A percentile compares a stretch with the other conserved stretches of the same genome.
Evolutionary conservation across 2,113 vertebrate species (phyloP).

Genomic region (Oncorhynchus kisutch): DNA sequence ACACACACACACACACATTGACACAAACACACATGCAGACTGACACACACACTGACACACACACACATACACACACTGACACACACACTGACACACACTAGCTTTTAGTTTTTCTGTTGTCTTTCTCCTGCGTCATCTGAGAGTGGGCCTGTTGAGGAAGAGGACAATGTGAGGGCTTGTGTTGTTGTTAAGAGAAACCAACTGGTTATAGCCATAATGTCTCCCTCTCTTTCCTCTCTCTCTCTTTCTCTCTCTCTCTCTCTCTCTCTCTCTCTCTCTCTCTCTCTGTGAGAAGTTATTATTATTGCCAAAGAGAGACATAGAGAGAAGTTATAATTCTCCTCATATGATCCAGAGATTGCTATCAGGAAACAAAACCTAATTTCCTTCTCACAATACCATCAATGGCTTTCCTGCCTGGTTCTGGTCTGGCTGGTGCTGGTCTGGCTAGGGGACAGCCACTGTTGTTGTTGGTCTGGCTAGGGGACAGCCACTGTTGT

Average conservation of each 20-base stretch:
- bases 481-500: too few relatives aligned
- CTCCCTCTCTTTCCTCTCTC: not conserved
- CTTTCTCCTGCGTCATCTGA: conserved; percentile 15
- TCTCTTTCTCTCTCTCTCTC: not conserved
- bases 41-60: too few relatives aligned
- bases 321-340: conserved; percentile 38
- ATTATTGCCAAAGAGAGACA: not conserved
- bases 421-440: conserved; percentile 28
- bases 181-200: too few relatives aligned
- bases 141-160: too few relatives aligned
- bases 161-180: too few relatives aligned
- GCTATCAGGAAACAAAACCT: conserved; percentile 39
- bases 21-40: too few relatives aligned
- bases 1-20: too few relatives aligned
- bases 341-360: conserved; percentile 49
- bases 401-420: not conserved
- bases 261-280: not conserved
- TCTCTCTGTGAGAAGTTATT: conserved; percentile 1
- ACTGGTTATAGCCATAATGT: too few relatives aligned
- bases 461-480: too few relatives aligned
- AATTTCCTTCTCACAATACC: conserved; percentile 28
- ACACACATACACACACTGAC: too few relatives aligned
- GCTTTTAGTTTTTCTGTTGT: conserved; percentile 10
- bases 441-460: too few relatives aligned
- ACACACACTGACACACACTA: not conserved